phyloP scores from a whole-genome alignment of 2,888 invertebrate genomes.

The Eilema depressum region DNA sequence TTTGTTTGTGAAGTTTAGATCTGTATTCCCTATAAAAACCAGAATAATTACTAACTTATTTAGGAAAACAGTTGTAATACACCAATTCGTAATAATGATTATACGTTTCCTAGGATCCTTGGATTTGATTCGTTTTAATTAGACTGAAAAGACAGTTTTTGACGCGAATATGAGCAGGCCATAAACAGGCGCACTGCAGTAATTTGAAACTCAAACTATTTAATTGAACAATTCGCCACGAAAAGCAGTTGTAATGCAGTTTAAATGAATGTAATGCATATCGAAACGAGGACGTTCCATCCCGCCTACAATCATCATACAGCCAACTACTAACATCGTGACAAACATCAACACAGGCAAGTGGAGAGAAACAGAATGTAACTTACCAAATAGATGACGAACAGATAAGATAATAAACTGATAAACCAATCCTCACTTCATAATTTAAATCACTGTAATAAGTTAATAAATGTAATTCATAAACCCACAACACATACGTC shows the following conservation, averaged over 20 bases:
- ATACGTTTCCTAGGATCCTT: slow-evolving; percentile 1
- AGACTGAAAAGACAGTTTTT: neutral
- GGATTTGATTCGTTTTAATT: slow-evolving; percentile 13
- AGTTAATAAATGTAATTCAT: slow-evolving; percentile 68
- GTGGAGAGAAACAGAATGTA: slow-evolving; percentile 31
- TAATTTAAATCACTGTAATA: slow-evolving; percentile 66
- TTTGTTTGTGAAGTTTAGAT: neutral
- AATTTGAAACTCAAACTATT: slow-evolving; percentile 13
- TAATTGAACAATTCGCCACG: neutral
- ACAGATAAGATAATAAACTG: slow-evolving; percentile 57
- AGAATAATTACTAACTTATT: neutral
- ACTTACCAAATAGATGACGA: slow-evolving; percentile 68
- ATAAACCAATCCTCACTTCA: slow-evolving; percentile 70
- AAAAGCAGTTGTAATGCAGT: slow-evolving; percentile 21
- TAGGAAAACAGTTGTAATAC: neutral
- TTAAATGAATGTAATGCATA: slow-evolving; percentile 39
- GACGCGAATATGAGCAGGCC: neutral
- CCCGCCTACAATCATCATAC: slow-evolving; percentile 70
- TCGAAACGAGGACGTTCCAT: slow-evolving; percentile 58
- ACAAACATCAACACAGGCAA: slow-evolving; percentile 51
- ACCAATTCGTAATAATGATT: neutral
- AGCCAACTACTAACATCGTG: slow-evolving; percentile 63
- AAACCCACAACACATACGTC: slow-evolving; percentile 86
- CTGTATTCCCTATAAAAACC: neutral
- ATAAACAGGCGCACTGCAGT: slow-evolving; percentile 36